phyloP scores from a whole-genome alignment of 2,113 vertebrate genomes.

The Empidonax traillii region DNA sequence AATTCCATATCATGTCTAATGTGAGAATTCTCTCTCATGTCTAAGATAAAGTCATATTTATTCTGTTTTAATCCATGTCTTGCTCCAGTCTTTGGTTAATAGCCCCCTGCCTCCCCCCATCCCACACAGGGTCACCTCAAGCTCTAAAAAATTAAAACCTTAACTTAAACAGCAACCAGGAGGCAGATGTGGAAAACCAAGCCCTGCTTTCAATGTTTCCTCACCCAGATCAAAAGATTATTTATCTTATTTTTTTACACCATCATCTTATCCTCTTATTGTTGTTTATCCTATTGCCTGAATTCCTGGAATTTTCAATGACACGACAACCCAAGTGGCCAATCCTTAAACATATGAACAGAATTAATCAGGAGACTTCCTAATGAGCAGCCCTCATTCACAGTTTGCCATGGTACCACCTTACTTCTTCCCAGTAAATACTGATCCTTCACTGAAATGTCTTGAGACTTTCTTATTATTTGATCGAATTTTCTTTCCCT shows the following conservation, averaged over 20 bases:
- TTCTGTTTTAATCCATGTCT: too few relatives aligned
- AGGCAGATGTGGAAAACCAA: not conserved
- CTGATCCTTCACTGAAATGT: fast-evolving
- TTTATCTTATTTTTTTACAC: not conserved
- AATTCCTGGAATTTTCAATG: not conserved
- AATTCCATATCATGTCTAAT: not conserved
- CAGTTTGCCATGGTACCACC: not conserved
- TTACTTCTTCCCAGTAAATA: not conserved
- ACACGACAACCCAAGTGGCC: not conserved
- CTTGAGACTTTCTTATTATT: not conserved
- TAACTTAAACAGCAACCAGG: not conserved
- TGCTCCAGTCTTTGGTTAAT: not conserved
- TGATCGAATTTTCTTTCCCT: not conserved
- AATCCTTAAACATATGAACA: not conserved
- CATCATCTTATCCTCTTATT: not conserved
- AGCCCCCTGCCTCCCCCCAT: not conserved
- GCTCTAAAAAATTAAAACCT: not conserved
- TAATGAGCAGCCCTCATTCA: not conserved
- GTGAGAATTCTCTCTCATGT: not conserved
- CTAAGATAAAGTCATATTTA: not conserved
- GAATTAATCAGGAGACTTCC: not conserved
- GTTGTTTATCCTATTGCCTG: not conserved
- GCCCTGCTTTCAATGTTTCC: not conserved
- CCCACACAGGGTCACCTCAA: not conserved
- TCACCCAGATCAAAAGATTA: not conserved